Percentiles rank a stretch among this genome's conserved stretches.
phyloP scores from a whole-genome alignment of 1,140 invertebrate species.

The Mizuhopecten yessoensis region DNA sequence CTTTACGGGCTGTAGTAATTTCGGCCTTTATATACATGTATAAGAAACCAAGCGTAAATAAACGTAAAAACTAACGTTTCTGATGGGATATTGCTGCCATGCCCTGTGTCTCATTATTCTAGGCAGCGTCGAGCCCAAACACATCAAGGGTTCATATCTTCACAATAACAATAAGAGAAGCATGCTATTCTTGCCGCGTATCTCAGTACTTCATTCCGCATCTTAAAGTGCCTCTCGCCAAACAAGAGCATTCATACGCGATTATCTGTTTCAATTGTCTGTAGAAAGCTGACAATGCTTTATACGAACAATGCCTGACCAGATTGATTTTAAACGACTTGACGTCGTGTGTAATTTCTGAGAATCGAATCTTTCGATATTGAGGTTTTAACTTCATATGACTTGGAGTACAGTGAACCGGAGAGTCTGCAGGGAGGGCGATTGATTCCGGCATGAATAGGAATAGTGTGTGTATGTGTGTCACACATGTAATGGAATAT shows the following conservation, averaged over 20 bases:
- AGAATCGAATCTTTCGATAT: constrained; percentile 15
- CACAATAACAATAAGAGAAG: not conserved
- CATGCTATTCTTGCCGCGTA: not conserved
- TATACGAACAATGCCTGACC: not conserved
- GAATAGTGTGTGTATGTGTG: too few species aligned
- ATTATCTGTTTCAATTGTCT: not conserved
- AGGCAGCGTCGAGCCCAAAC: not conserved
- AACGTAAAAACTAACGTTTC: not conserved
- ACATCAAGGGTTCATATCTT: not conserved
- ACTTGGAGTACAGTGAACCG: too few species aligned
- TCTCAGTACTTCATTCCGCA: too few species aligned
- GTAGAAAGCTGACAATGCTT: not conserved
- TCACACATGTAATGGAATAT: too few species aligned
- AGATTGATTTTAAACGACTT: constrained; percentile 28
- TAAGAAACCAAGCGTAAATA: not conserved
- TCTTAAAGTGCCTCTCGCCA: not conserved
- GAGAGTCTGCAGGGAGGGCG: too few species aligned
- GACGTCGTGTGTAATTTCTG: not conserved
- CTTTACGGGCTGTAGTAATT: not conserved
- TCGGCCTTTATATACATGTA: not conserved
- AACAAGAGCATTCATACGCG: not conserved
- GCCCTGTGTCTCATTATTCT: not conserved
- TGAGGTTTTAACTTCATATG: not conserved
- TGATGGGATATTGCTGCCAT: not conserved
- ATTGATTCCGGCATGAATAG: not conserved